These are phyloP conservation scores for Muschampia plurimacula DNA, from an alignment of 2,888 invertebrate species.

Conservation along the genomic window DNA sequence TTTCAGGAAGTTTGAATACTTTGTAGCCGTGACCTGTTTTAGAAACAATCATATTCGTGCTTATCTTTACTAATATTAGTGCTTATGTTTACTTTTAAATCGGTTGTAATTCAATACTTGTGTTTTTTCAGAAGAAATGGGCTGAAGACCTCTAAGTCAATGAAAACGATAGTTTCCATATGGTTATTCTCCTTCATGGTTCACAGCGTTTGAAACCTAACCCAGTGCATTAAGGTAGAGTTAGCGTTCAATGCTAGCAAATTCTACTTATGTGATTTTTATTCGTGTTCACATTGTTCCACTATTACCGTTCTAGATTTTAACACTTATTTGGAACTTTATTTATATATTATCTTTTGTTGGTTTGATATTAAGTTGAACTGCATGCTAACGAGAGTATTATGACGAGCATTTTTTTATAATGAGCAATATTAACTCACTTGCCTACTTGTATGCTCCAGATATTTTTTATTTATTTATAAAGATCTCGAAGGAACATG, in stretches of 20 bases:
- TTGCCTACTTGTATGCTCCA: too few relatives aligned
- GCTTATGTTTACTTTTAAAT: not conserved
- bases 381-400: not conserved
- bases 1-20: too few relatives aligned
- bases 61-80: not conserved
- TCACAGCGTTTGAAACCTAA: constrained; percentile 29
- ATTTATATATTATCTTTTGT: not conserved
- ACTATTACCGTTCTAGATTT: not conserved
- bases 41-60: too few relatives aligned
- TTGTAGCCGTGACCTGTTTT: too few relatives aligned
- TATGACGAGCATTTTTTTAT: too few relatives aligned
- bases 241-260: constrained; percentile 13
- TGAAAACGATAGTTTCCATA: constrained; percentile 22
- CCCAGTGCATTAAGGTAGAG: constrained; percentile 28
- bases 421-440: too few relatives aligned
- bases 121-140: not conserved
- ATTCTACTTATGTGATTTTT: not conserved
- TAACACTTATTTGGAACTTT: not conserved
- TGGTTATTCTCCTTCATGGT: constrained; percentile 28
- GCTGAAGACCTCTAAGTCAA: constrained; percentile 13
- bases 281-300: not conserved
- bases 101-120: not conserved
- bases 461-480: too few relatives aligned
- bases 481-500: too few relatives aligned
- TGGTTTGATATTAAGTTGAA: not conserved